Conservation (phyloP, 2,113 vertebrate genomes). For the Pao palembangensis region DNA sequence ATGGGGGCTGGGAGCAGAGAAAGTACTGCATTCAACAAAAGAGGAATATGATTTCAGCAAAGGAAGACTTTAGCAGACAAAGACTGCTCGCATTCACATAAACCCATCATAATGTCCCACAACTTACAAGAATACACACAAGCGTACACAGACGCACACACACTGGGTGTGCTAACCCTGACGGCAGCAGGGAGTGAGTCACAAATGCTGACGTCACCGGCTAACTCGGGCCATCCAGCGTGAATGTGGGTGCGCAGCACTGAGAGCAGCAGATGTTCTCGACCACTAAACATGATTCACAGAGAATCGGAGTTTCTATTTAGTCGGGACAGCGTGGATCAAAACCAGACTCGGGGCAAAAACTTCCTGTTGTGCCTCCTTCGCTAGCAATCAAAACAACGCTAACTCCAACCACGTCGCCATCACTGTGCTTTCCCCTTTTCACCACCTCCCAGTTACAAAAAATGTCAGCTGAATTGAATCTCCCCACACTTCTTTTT, state of each 20-base stretch:
- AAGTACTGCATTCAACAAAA: conserved; percentile 18
- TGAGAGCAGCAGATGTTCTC: conserved; percentile 69
- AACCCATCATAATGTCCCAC: conserved; percentile 41
- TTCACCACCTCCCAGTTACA: too few relatives aligned
- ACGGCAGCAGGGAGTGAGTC: conserved; percentile 67
- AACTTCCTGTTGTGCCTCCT: conserved; percentile 27
- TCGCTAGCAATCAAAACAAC: conserved; percentile 28
- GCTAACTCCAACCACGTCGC: conserved; percentile 20
- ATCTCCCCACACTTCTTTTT: conserved; percentile 15
- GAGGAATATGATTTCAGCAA: background rate
- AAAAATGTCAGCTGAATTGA: background rate
- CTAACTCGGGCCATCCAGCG: conserved; percentile 59
- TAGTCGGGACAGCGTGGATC: conserved; percentile 61
- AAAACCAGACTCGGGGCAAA: conserved; percentile 53
- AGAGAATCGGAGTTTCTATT: conserved; percentile 51
- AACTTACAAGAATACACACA: conserved; percentile 38
- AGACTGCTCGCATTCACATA: conserved; percentile 47
- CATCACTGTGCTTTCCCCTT: background rate
- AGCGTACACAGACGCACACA: conserved; percentile 21
- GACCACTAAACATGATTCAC: conserved; percentile 58
- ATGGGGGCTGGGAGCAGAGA: conserved; percentile 5
- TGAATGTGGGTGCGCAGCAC: conserved; percentile 37
- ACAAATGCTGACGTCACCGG: conserved; percentile 68
- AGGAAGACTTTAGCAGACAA: conserved; percentile 10
- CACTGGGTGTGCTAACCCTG: conserved; percentile 58